Evolutionary conservation across 2,113 vertebrate genomes (phyloP).

Genomic region (Pedetes capensis): DNA sequence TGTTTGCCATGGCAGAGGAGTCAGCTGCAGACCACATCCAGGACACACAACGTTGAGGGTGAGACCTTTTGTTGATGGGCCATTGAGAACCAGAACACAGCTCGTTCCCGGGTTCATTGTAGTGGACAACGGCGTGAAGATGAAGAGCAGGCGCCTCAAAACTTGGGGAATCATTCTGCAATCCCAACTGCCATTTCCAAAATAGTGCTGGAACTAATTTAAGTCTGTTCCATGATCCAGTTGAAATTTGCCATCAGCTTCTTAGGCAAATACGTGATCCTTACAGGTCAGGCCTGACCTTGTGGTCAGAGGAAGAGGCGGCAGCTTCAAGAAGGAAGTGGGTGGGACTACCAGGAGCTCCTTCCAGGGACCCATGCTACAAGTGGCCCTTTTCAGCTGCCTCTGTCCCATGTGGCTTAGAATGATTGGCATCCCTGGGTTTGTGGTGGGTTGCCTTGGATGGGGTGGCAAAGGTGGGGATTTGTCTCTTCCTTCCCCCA

Average conservation of each 20-base stretch:
- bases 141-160: not conserved
- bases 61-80: not conserved
- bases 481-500: conserved; percentile 16
- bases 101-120: not conserved
- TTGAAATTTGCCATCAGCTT: not conserved
- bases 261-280: not conserved
- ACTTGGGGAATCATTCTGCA: not conserved
- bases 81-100: not conserved
- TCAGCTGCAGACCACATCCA: not conserved
- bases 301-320: conserved; percentile 54
- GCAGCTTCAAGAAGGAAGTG: not conserved
- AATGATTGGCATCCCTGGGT: not conserved
- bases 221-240: not conserved
- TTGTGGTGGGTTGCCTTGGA: not conserved
- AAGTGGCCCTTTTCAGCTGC: not conserved
- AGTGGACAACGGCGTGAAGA: rapidly evolving
- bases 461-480: conserved; percentile 22
- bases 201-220: not conserved
- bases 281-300: not conserved
- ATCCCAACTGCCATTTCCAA: not conserved
- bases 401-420: not conserved
- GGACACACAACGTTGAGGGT: not conserved
- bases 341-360: not conserved
- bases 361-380: rapidly evolving
- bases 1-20: not conserved